Evolutionary conservation across 2,797 vertebrate genomes (phyloP).

Genomic region (Arnoldichthys spilopterus): DNA sequence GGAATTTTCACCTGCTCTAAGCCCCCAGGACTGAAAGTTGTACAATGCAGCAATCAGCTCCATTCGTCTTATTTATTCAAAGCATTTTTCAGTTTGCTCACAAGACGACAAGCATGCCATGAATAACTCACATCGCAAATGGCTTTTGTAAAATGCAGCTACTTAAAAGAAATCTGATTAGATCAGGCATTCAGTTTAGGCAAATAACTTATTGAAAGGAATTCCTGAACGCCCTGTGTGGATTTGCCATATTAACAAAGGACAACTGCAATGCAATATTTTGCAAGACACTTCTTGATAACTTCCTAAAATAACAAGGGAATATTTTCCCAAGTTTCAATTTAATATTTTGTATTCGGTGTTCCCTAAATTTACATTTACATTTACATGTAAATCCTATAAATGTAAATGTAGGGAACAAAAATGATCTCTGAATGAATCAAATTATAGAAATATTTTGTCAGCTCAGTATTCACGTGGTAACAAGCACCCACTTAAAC

Average conservation of each 20-base stretch:
- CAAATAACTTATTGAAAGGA: neutral
- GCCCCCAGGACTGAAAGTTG: neutral
- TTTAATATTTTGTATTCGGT: too few relatives aligned
- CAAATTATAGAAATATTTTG: too few relatives aligned
- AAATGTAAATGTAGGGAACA: too few relatives aligned
- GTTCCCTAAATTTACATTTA: too few relatives aligned
- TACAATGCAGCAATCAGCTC: constrained; percentile 16
- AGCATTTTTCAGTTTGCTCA: neutral
- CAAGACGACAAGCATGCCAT: neutral
- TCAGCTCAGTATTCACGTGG: too few relatives aligned
- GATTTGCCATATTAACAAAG: neutral
- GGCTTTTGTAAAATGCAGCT: neutral
- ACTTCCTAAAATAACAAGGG: too few relatives aligned
- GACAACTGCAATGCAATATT: neutral
- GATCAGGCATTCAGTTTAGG: neutral
- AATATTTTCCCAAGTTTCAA: too few relatives aligned
- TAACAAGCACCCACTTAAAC: neutral
- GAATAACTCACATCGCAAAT: constrained; percentile 4
- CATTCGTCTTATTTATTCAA: neutral
- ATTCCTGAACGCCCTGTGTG: neutral
- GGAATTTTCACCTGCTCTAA: neutral
- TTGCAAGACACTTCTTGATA: neutral
- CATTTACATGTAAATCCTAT: too few relatives aligned
- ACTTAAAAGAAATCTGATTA: constrained; percentile 21
- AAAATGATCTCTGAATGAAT: too few relatives aligned